These are phyloP conservation scores for Blomia tropicalis DNA, from an alignment of 2,888 invertebrate genomes.

Conservation along the genomic window DNA sequence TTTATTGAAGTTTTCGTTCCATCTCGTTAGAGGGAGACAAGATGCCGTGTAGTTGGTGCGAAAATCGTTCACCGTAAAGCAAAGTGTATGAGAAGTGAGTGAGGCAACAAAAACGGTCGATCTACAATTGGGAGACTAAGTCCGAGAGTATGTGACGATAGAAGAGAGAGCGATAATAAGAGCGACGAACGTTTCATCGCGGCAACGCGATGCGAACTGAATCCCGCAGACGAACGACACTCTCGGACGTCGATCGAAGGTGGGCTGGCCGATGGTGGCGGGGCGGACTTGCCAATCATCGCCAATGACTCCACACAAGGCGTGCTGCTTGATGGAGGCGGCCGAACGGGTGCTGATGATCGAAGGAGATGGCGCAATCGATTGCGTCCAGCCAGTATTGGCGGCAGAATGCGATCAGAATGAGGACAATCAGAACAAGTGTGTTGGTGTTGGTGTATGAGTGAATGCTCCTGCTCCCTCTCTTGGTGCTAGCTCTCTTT, in stretches of 20 bases:
- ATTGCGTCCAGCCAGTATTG: not conserved
- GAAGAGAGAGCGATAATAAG: not conserved
- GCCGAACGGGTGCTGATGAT: constrained; percentile 10
- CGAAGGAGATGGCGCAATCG: constrained; percentile 20
- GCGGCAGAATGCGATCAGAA: not conserved
- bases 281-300: no score
- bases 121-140: not conserved
- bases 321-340: not conserved
- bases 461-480: not conserved
- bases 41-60: constrained; percentile 8
- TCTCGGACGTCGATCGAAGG: not conserved
- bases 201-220: not conserved
- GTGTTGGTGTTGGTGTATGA: no score
- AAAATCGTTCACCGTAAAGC: constrained; percentile 4
- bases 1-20: constrained; percentile 1
- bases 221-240: not conserved
- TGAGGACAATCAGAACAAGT: constrained; percentile 5
- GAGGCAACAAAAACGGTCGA: not conserved
- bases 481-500: not conserved
- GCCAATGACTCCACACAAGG: no score
- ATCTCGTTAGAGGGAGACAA: constrained; percentile 15
- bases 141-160: not conserved
- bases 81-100: not conserved
- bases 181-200: no score
- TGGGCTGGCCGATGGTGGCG: not conserved